These are phyloP conservation scores for Hybognathus amarus DNA, from an alignment of 2,797 vertebrate species.

Conservation along the genomic window DNA sequence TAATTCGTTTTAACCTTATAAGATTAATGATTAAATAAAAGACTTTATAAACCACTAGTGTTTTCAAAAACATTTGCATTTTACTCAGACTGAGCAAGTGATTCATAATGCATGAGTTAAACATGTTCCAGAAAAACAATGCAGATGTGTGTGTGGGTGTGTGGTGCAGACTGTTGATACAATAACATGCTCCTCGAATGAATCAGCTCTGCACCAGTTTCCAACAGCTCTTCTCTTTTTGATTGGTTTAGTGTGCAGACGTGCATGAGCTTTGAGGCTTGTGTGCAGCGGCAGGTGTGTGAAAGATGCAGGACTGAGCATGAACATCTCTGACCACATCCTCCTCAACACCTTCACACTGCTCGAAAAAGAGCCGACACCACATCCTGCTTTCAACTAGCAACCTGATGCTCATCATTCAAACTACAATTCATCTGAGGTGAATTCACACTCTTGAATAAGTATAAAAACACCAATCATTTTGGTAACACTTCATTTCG, in stretches of 20 bases:
- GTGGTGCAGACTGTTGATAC: conserved; percentile 7
- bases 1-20: not conserved
- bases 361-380: conserved; percentile 27
- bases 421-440: not conserved
- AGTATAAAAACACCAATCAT: not conserved
- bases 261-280: conserved; percentile 24
- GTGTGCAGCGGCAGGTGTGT: conserved; percentile 32
- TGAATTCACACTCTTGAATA: not conserved
- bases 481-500: not conserved
- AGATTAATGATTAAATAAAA: not conserved
- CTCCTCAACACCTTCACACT: conserved; percentile 32
- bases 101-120: not conserved
- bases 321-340: conserved; percentile 55
- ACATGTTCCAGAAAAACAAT: conserved; percentile 30
- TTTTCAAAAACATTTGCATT: not conserved
- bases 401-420: not conserved
- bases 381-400: conserved; percentile 55
- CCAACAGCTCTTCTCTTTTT: conserved; percentile 11
- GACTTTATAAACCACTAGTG: not conserved
- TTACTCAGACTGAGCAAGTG: conserved; percentile 3
- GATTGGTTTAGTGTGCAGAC: not conserved
- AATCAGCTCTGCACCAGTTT: conserved; percentile 60
- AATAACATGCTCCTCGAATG: conserved; percentile 23
- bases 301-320: conserved; percentile 17
- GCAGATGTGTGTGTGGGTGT: conserved; percentile 21